Evolutionary conservation across 2,113 vertebrate species (phyloP).

Genomic region (Oryzias curvinotus): DNA sequence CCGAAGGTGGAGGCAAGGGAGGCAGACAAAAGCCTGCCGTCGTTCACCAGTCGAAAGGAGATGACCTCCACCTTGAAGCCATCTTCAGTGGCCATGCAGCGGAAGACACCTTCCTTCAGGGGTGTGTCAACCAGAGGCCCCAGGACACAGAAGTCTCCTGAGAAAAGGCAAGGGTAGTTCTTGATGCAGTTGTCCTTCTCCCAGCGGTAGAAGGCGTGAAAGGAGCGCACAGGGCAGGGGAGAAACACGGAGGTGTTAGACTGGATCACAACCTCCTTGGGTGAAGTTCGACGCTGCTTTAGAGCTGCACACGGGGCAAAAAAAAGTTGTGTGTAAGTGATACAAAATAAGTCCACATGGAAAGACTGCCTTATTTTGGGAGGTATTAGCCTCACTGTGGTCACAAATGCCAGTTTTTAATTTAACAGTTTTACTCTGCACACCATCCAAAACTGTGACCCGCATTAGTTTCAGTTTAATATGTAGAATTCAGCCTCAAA

Average conservation of each 20-base stretch:
- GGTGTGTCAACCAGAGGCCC: conserved; percentile 70
- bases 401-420: no score
- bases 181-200: conserved; percentile 78
- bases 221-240: conserved; percentile 80
- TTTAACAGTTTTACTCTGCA: no score
- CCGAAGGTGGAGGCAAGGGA: conserved; percentile 68
- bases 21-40: conserved; percentile 55
- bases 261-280: conserved; percentile 74
- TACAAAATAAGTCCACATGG: neutral
- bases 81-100: conserved; percentile 79
- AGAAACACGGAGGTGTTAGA: conserved; percentile 76
- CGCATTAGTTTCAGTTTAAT: no score
- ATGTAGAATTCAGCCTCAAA: no score
- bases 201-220: conserved; percentile 82
- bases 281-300: conserved; percentile 68
- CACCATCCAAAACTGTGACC: no score
- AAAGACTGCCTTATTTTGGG: neutral
- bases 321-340: neutral
- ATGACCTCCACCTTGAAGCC: conserved; percentile 81
- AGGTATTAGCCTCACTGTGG: no score
- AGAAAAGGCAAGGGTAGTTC: conserved; percentile 78
- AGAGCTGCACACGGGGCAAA: conserved; percentile 50
- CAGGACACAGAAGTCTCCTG: conserved; percentile 80
- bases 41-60: conserved; percentile 77
- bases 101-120: conserved; percentile 78